A percentile compares a stretch with the other conserved stretches of the same genome.
Evolutionary conservation across 1,140 invertebrate genomes (phyloP).

Genomic region (Aphelenchoides besseyi): DNA sequence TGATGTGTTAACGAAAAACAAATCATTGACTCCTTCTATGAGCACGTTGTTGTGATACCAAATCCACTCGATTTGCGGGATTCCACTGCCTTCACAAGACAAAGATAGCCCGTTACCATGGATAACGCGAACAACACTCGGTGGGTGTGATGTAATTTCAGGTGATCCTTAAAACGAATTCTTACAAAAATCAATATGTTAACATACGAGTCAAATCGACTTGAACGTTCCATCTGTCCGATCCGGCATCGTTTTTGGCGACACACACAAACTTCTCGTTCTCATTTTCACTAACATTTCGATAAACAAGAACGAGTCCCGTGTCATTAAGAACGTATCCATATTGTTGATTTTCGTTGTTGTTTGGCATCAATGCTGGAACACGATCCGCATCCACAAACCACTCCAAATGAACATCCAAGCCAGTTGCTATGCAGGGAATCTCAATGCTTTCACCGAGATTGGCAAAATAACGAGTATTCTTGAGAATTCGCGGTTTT

Average conservation of each 20-base stretch:
- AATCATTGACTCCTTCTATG: background rate
- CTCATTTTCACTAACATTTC: background rate
- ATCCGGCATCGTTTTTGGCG: slow-evolving; percentile 10
- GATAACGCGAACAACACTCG: background rate
- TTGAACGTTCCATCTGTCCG: background rate
- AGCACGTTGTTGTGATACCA: slow-evolving; percentile 7
- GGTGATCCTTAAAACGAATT: background rate
- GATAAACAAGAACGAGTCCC: background rate
- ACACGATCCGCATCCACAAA: background rate
- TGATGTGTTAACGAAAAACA: background rate
- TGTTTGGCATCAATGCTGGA: background rate
- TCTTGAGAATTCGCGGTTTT: background rate
- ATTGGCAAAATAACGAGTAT: background rate
- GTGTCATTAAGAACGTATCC: background rate
- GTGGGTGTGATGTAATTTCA: background rate
- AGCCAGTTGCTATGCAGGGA: background rate
- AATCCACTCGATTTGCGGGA: background rate
- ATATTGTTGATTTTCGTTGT: background rate
- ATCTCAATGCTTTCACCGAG: background rate
- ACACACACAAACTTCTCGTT: slow-evolving; percentile 1
- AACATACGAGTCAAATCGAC: slow-evolving; percentile 12
- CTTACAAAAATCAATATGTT: background rate
- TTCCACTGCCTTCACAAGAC: slow-evolving; percentile 3
- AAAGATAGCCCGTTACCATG: background rate
- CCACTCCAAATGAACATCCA: background rate